These are phyloP conservation scores for Drosophila lutescens DNA, from an alignment of 2,888 invertebrate genomes.

Conservation along the genomic window DNA sequence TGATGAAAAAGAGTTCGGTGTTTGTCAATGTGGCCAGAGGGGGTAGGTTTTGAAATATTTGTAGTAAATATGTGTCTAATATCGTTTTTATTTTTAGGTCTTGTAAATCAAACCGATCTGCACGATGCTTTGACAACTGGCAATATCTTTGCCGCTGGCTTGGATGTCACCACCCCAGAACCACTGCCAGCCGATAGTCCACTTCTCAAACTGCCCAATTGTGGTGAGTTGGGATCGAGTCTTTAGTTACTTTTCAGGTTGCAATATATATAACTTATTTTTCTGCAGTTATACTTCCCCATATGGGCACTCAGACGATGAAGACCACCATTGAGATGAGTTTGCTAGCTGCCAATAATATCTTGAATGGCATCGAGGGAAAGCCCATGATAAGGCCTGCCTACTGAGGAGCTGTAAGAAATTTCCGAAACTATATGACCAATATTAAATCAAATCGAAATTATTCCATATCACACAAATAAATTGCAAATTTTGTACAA, in stretches of 20 bases:
- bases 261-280: background rate
- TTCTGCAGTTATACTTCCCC: constrained; percentile 90
- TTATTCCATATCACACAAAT: background rate
- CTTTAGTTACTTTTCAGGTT: too few relatives aligned
- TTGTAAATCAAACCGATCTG: constrained; percentile 92
- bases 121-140: constrained; percentile 90
- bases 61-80: too few relatives aligned
- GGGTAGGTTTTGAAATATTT: too few relatives aligned
- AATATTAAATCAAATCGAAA: background rate
- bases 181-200: constrained; percentile 93
- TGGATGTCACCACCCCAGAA: constrained; percentile 97
- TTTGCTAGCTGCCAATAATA: constrained; percentile 91
- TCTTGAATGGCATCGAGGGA: constrained; percentile 90
- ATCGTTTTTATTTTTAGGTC: constrained; percentile 84
- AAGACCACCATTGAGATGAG: constrained; percentile 92
- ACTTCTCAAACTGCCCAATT: constrained; percentile 91
- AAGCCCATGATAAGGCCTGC: constrained; percentile 88
- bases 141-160: constrained; percentile 93
- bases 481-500: background rate
- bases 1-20: constrained; percentile 94
- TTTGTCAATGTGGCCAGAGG: constrained; percentile 95
- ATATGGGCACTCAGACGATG: constrained; percentile 93
- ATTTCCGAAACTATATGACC: background rate
- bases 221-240: constrained; percentile 86
- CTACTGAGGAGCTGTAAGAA: constrained; percentile 59